These are phyloP conservation scores for Psammodynastes pulverulentus DNA, from an alignment of 2,113 vertebrate species.

Conservation along the genomic window DNA sequence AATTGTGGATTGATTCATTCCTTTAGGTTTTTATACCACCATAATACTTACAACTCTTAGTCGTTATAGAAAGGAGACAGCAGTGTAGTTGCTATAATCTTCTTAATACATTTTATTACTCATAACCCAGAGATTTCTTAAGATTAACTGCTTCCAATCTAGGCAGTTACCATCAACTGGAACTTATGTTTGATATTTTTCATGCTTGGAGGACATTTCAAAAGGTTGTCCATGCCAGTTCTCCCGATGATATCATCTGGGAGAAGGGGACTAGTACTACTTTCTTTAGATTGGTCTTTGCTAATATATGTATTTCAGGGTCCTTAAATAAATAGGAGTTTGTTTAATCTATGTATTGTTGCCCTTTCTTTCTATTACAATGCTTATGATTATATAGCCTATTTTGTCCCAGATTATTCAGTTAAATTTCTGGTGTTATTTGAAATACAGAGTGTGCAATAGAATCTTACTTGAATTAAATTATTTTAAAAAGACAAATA, in stretches of 20 bases:
- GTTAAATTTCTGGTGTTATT: neutral
- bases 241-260: neutral
- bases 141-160: neutral
- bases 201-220: neutral
- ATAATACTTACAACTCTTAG: neutral
- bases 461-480: too few species aligned
- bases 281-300: neutral
- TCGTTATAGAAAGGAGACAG: neutral
- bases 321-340: neutral
- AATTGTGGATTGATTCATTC: neutral
- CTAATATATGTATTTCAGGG: neutral
- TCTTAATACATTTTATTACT: neutral
- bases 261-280: neutral
- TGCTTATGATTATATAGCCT: neutral
- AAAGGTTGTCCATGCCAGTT: neutral
- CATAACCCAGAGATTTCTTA: neutral
- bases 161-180: neutral
- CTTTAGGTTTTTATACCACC: neutral
- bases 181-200: neutral
- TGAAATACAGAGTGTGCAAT: neutral
- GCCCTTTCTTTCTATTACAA: neutral
- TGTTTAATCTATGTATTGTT: neutral
- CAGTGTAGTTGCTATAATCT: neutral
- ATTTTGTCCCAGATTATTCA: neutral
- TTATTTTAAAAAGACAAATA: neutral